Percentiles rank a stretch among this genome's conserved stretches.
phyloP scores from a whole-genome alignment of 2,888 invertebrate species.

The Cybosia mesomella region DNA sequence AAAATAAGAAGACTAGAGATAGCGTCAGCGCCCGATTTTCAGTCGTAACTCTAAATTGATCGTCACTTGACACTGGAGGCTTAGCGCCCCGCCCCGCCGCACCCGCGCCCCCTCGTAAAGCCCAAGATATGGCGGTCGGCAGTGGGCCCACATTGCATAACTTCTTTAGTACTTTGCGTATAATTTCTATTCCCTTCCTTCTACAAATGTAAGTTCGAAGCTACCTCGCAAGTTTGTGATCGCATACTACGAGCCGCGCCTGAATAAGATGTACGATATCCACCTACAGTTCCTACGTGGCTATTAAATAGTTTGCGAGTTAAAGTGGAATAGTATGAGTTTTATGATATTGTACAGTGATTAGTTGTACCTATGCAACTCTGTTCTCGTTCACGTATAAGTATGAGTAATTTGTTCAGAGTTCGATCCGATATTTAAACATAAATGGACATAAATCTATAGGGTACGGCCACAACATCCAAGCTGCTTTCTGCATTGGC shows the following conservation, averaged over 20 bases:
- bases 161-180: conserved; percentile 57
- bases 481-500: background rate
- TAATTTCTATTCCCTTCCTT: conserved; percentile 64
- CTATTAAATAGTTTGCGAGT: conserved; percentile 1
- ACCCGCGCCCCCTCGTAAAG: conserved; percentile 48
- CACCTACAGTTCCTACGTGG: background rate
- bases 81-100: conserved; percentile 45
- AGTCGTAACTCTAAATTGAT: conserved; percentile 72
- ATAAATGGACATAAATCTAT: background rate
- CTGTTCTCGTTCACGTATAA: too few species aligned
- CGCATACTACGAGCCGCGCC: conserved; percentile 7
- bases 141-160: conserved; percentile 62
- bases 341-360: background rate
- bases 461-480: background rate
- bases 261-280: background rate
- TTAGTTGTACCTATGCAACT: background rate
- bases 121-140: conserved; percentile 56
- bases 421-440: background rate
- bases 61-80: conserved; percentile 63
- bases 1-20: conserved; percentile 45
- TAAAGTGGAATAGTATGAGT: background rate
- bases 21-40: conserved; percentile 52
- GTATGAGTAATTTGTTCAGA: background rate
- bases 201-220: conserved; percentile 31
- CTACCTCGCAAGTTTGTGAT: conserved; percentile 13